Percentiles rank a stretch among this genome's conserved stretches.
These are phyloP conservation scores for Octopus bimaculoides DNA, from an alignment of 1,140 invertebrate species.

Conservation along the genomic window DNA sequence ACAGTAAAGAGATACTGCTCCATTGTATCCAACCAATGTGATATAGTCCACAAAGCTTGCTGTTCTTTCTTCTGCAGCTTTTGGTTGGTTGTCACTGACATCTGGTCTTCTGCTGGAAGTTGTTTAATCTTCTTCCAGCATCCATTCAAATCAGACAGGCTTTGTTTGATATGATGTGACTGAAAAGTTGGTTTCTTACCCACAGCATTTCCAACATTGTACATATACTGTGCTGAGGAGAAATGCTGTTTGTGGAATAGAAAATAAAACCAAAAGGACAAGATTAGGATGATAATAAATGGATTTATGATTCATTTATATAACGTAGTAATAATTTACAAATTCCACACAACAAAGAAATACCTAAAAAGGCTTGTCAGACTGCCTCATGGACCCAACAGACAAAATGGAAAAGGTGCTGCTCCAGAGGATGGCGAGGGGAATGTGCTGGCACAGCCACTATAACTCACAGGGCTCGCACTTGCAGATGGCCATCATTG, in stretches of 20 bases:
- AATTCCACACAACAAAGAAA: no score
- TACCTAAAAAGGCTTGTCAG: no score
- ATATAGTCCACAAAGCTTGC: slow-evolving; percentile 42
- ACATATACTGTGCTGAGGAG: not conserved
- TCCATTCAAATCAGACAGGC: slow-evolving; percentile 37
- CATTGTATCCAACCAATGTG: slow-evolving; percentile 45
- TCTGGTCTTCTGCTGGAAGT: slow-evolving; percentile 33
- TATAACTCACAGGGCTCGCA: no score
- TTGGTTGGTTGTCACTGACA: not conserved
- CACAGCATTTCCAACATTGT: not conserved
- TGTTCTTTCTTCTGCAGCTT: slow-evolving; percentile 50
- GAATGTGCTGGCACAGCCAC: no score
- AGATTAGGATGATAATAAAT: no score
- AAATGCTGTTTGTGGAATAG: not conserved
- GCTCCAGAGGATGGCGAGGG: no score
- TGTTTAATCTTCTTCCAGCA: slow-evolving; percentile 46
- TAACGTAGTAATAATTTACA: no score
- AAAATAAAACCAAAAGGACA: no score
- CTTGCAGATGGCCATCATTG: no score
- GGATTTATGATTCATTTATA: no score
- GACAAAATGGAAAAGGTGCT: no score
- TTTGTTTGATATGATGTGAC: slow-evolving; percentile 20
- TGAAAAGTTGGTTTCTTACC: not conserved
- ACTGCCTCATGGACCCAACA: no score
- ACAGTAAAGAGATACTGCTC: slow-evolving; percentile 43